These are phyloP conservation scores for Montipora cactus DNA, from an alignment of 64 coral and sea anemone species.

Conservation along the genomic window DNA sequence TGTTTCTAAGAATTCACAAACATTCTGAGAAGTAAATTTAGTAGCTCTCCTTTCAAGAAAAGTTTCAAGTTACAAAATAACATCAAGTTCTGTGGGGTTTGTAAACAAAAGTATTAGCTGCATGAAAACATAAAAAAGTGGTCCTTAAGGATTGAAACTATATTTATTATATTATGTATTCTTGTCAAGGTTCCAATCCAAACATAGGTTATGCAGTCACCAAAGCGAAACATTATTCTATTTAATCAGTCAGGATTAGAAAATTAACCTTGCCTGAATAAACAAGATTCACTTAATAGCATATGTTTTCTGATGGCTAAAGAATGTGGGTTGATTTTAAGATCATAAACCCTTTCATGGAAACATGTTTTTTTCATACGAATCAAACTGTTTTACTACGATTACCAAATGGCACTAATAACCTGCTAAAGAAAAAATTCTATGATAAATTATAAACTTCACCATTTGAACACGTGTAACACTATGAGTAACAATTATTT, in stretches of 20 bases:
- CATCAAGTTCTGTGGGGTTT: not conserved
- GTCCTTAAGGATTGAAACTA: not conserved
- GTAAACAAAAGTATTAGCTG: not conserved
- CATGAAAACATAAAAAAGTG: not conserved
- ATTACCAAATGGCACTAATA: not conserved
- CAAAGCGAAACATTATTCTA: too few species aligned
- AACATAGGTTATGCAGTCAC: too few species aligned
- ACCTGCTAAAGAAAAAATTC: not conserved
- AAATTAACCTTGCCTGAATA: too few species aligned
- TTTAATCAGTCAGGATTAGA: too few species aligned
- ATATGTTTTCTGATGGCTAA: too few species aligned
- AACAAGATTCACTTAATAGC: too few species aligned
- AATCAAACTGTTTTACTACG: not conserved
- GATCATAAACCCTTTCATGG: not conserved
- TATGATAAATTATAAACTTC: not conserved
- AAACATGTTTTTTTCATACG: not conserved
- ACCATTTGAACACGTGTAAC: not conserved
- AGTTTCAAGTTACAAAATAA: not conserved
- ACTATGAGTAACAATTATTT: too few species aligned
- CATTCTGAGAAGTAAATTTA: slow-evolving; percentile 11
- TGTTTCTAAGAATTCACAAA: slow-evolving; percentile 15
- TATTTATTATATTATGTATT: too few species aligned
- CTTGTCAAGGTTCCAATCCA: too few species aligned
- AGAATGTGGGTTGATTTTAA: not conserved
- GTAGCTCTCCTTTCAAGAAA: not conserved